Percentiles rank a stretch among this genome's conserved stretches.
These are phyloP conservation scores for Doryteuthis pealeii DNA, from an alignment of 1,140 invertebrate genomes.

Conservation along the genomic window DNA sequence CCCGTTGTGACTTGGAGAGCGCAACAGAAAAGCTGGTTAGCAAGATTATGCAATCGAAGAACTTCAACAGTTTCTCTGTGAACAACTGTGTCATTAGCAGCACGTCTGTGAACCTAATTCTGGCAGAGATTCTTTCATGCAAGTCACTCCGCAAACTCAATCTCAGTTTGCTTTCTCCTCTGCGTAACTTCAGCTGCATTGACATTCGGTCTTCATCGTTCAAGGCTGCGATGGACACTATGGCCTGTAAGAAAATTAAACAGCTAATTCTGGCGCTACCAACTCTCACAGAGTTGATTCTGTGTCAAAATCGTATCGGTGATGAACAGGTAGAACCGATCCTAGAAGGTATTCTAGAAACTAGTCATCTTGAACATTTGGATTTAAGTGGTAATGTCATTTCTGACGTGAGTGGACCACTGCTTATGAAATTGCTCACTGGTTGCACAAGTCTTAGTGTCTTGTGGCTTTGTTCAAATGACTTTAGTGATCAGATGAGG, in stretches of 20 bases:
- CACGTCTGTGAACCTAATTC: conserved; percentile 11
- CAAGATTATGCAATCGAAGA: conserved; percentile 18
- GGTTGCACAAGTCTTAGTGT: conserved; percentile 8
- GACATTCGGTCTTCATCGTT: conserved; percentile 26
- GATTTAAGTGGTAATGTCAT: conserved; percentile 35
- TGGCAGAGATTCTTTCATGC: background rate
- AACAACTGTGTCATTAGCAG: conserved; percentile 28
- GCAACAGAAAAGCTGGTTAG: conserved; percentile 12
- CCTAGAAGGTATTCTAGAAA: conserved; percentile 13
- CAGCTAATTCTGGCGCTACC: conserved; percentile 18
- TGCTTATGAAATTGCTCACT: conserved; percentile 20
- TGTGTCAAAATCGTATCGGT: conserved; percentile 29
- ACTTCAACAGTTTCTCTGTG: conserved; percentile 22
- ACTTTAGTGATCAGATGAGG: conserved; percentile 20
- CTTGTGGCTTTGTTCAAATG: conserved; percentile 28
- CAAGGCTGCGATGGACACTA: conserved; percentile 16
- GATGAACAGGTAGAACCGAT: conserved; percentile 22
- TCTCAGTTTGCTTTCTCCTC: conserved; percentile 27
- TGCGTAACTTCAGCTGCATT: conserved; percentile 22
- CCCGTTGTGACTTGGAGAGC: conserved; percentile 29
- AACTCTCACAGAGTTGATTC: conserved; percentile 18
- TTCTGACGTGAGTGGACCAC: conserved; percentile 22
- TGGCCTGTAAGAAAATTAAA: conserved; percentile 19
- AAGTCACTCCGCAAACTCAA: conserved; percentile 17
- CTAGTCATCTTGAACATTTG: conserved; percentile 20